Conservation (phyloP, 2,113 vertebrate genomes). For the Arothron firmamentum region DNA sequence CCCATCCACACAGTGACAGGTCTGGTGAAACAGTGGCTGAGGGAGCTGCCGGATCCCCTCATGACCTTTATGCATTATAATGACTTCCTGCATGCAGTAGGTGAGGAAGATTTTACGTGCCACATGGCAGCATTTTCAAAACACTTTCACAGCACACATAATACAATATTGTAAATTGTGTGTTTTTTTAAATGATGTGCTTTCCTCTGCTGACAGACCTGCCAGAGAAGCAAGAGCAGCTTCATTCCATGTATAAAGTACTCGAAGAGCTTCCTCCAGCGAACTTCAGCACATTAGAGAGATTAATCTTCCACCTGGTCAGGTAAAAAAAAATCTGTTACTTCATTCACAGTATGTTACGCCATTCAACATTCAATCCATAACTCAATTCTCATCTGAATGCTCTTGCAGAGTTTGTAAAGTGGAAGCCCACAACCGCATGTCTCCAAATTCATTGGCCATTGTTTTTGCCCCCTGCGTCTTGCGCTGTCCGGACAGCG, state of each 20-base stretch:
- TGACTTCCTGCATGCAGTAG: conserved; percentile 91
- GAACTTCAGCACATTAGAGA: conserved; percentile 86
- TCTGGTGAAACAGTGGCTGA: conserved; percentile 93
- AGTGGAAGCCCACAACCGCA: conserved; percentile 90
- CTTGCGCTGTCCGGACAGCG: conserved; percentile 87
- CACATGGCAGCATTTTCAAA: conserved; percentile 15
- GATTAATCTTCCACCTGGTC: conserved; percentile 94
- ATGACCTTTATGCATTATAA: conserved; percentile 92
- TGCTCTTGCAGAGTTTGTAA: conserved; percentile 82
- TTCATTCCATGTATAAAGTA: conserved; percentile 85
- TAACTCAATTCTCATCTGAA: background rate
- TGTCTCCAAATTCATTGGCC: conserved; percentile 91
- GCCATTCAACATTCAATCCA: too few relatives aligned
- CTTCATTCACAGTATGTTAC: too few relatives aligned
- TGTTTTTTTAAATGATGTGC: background rate
- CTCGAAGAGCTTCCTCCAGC: conserved; percentile 87
- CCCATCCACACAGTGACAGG: conserved; percentile 94
- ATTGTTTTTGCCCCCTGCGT: conserved; percentile 96
- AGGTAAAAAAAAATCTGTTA: conserved; percentile 71
- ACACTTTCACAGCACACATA: background rate
- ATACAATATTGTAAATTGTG: background rate
- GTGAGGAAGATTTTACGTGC: conserved; percentile 70
- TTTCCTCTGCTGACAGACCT: conserved; percentile 74
- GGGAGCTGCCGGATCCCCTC: conserved; percentile 91
- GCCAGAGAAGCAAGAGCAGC: conserved; percentile 89